A percentile compares a stretch with the other conserved stretches of the same genome.
These are phyloP conservation scores for Ploceus nigricollis DNA, from an alignment of 2,113 vertebrate species.

Conservation along the genomic window DNA sequence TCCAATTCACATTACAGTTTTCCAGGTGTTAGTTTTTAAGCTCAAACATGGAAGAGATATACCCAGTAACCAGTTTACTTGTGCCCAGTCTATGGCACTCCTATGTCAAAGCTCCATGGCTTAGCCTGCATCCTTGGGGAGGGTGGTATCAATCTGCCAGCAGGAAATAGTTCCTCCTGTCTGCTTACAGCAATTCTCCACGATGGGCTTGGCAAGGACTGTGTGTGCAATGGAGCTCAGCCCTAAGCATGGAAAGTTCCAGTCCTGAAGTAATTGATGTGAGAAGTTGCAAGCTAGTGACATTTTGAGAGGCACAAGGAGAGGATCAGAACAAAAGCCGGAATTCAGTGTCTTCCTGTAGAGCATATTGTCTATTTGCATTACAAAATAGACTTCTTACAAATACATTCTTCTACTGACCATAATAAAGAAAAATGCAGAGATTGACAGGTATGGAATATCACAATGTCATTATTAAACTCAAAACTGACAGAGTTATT, in stretches of 20 bases:
- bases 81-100: neutral
- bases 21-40: neutral
- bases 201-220: fast-evolving
- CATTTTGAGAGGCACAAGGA: neutral
- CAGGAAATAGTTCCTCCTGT: neutral
- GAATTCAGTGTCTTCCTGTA: neutral
- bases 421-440: neutral
- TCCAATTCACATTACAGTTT: neutral
- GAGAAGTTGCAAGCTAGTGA: neutral
- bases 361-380: neutral
- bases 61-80: neutral
- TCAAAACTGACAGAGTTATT: neutral
- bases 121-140: neutral
- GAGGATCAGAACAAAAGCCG: neutral
- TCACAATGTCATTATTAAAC: neutral
- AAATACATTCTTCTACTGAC: neutral
- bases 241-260: neutral
- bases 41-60: neutral
- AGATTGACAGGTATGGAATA: neutral
- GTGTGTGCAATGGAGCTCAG: neutral
- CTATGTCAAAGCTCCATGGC: neutral
- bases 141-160: neutral
- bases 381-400: neutral
- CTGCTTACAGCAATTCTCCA: neutral
- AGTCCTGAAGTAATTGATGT: neutral